Evolutionary conservation across 1,140 invertebrate genomes (phyloP), one percentile per base, ranked within the genome.

Genomic region (Drosophila dunni): DNA sequence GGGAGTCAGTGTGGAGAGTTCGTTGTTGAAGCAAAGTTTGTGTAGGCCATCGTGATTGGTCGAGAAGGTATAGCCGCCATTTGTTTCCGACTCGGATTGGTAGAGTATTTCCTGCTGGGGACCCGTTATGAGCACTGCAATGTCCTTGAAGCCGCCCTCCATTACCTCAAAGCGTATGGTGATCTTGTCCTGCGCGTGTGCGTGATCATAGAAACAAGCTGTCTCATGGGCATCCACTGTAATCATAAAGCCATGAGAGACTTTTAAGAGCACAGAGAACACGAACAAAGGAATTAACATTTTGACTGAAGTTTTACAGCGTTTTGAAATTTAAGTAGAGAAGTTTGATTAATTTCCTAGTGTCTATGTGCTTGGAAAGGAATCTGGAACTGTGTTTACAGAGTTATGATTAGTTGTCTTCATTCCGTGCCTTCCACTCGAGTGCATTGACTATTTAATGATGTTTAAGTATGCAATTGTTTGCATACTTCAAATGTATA

Each of bases 81-180:
- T 29, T 0, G 78, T 66, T 20, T 90, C 81, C 38, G 53, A 45
- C 0, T 65, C 48, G 0, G 71, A 46, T 0, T 70, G 15, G 11
- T 58, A 57, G 7, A 89, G 48, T 0, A 7, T 17, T 0, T 81
- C 61, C 1, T 53, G 17, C 0, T 56, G 33, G 0, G 84, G 85
- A 0, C 20, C 84, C 0, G 63, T 7, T 4, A 89, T 76, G 15
- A 38, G 36, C 4, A 89, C 50, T 0, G 36, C 78, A 13, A 89
- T 78, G 10, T 89, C 84, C 58, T 75, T 84, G 51, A 89, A 89
- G 45, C 84, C 84, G 7, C 84, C 84, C 2, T 89, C 84, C 85
- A 89, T 90, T 3, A 89, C 84, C 71, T 89, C 84, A 24, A 81
- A 89, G 24, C 51, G 70, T 7, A 90, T 61, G 29, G 78, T 76